These are phyloP conservation scores for Caenorhabditis uteleia DNA, from an alignment of 2,888 invertebrate genomes.

Conservation along the genomic window DNA sequence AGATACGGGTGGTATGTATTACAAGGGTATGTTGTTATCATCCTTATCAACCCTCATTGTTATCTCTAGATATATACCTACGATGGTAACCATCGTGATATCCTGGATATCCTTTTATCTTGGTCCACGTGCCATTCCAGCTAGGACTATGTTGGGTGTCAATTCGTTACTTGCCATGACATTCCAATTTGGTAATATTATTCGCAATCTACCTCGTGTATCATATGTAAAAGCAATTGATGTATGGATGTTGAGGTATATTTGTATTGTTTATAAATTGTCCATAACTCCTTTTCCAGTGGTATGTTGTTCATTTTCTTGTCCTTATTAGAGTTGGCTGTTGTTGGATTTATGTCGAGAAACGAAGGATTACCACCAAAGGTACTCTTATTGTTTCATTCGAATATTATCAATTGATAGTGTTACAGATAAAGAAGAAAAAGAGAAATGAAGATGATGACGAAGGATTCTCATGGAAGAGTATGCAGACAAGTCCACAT, in stretches of 20 bases:
- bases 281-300: too few species aligned
- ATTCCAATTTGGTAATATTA: slow-evolving; percentile 70
- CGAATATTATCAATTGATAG: not conserved
- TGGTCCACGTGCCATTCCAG: slow-evolving; percentile 69
- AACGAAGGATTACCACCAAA: slow-evolving; percentile 67
- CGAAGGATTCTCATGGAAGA: slow-evolving; percentile 67
- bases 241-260: slow-evolving; percentile 66
- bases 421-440: slow-evolving; percentile 28
- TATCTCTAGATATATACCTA: slow-evolving; percentile 62
- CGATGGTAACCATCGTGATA: slow-evolving; percentile 69
- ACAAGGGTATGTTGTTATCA: slow-evolving; percentile 60
- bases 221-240: slow-evolving; percentile 69
- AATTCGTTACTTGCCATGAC: slow-evolving; percentile 70
- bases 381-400: slow-evolving; percentile 1
- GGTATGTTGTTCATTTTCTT: slow-evolving; percentile 70
- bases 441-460: slow-evolving; percentile 47
- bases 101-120: slow-evolving; percentile 70
- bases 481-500: slow-evolving; percentile 65
- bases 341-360: slow-evolving; percentile 69
- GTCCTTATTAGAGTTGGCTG: slow-evolving; percentile 67
- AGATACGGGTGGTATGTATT: slow-evolving; percentile 69
- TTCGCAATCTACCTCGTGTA: slow-evolving; percentile 68
- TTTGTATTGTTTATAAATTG: not conserved
- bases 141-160: slow-evolving; percentile 70
- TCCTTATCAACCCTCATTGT: not conserved